These are phyloP conservation scores for Mellivora capensis DNA, from an alignment of 2,113 vertebrate genomes.

Conservation along the genomic window DNA sequence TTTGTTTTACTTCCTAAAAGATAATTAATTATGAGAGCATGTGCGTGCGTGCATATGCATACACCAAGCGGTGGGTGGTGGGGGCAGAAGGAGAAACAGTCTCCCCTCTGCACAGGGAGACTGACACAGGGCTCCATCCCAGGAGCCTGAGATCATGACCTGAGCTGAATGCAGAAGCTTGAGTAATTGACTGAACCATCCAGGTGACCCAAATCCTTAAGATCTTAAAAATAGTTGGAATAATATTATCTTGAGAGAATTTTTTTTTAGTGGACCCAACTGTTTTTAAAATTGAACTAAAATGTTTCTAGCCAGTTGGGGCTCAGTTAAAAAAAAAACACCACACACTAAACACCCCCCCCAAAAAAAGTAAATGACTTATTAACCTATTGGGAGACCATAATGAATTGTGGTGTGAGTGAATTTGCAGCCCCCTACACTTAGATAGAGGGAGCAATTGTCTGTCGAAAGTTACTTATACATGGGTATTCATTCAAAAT, in stretches of 20 bases:
- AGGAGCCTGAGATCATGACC: background rate
- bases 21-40: no score
- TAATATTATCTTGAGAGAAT: background rate
- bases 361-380: background rate
- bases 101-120: background rate
- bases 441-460: background rate
- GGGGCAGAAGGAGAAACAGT: background rate
- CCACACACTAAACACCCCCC: background rate
- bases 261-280: background rate
- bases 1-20: background rate
- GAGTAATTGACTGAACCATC: background rate
- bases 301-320: background rate
- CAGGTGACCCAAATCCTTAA: background rate
- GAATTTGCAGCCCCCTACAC: background rate
- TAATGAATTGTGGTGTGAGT: background rate
- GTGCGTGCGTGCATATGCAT: rapidly evolving
- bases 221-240: background rate
- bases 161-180: background rate
- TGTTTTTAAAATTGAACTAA: background rate
- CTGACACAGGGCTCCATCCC: background rate
- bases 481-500: background rate
- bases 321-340: background rate
- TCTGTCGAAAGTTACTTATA: background rate
- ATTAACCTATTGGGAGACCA: background rate
- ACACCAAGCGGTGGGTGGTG: no score